Percentiles rank a stretch among this genome's conserved stretches.
Evolutionary conservation across 2,797 vertebrate species (phyloP).

Genomic region (Danio albolineatus): DNA sequence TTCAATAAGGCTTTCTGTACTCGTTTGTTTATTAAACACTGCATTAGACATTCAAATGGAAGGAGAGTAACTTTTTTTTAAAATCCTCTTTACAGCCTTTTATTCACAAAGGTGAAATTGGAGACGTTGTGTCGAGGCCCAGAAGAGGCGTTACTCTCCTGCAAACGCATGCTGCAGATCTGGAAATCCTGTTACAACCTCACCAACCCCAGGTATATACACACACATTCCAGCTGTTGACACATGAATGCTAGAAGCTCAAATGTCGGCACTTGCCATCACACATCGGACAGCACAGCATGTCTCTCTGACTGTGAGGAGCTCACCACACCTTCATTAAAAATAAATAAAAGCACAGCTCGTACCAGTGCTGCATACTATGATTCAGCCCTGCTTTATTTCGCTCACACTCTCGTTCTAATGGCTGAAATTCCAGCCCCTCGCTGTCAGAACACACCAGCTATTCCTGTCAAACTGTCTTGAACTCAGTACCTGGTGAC

Average conservation of each 20-base stretch:
- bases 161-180: conserved; percentile 98
- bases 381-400: conserved; percentile 29
- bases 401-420: neutral
- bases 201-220: conserved; percentile 92
- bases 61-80: neutral
- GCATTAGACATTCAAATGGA: conserved; percentile 9
- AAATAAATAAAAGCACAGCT: conserved; percentile 49
- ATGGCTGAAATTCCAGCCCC: conserved; percentile 40
- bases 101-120: conserved; percentile 96
- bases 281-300: conserved; percentile 31
- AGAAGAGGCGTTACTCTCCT: conserved; percentile 94
- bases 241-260: conserved; percentile 31
- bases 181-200: conserved; percentile 99
- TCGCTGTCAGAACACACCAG: conserved; percentile 16
- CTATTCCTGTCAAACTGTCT: conserved; percentile 51
- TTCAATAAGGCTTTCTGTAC: neutral
- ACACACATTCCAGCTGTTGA: conserved; percentile 29
- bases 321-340: conserved; percentile 42
- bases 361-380: conserved; percentile 36
- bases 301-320: conserved; percentile 32
- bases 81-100: conserved; percentile 73
- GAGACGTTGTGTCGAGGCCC: conserved; percentile 93
- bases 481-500: conserved; percentile 43
- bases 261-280: conserved; percentile 19
- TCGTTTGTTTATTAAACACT: conserved; percentile 19